These are phyloP conservation scores for Ophiothrix spiculata DNA, from an alignment of 35 echinoderm and acorn worm species.

Conservation along the genomic window DNA sequence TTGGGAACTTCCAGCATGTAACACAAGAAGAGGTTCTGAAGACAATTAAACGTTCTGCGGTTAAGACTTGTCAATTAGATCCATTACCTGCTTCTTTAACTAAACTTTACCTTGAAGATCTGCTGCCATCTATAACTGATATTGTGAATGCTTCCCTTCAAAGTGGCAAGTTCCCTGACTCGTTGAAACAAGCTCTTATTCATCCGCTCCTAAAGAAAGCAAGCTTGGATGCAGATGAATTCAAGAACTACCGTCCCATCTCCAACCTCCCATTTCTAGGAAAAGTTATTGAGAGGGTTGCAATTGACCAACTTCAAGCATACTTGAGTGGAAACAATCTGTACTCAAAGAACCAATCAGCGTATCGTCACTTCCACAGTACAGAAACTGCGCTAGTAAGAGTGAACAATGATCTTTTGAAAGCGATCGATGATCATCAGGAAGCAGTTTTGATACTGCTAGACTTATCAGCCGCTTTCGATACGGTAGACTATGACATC, in stretches of 20 bases:
- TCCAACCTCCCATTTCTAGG: background rate
- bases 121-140: background rate
- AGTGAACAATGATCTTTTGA: background rate
- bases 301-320: background rate
- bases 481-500: background rate
- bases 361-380: background rate
- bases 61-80: background rate
- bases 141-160: background rate
- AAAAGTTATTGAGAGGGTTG: background rate
- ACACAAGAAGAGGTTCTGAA: background rate
- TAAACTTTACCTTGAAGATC: background rate
- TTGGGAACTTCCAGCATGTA: background rate
- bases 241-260: background rate
- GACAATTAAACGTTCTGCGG: background rate
- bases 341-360: background rate
- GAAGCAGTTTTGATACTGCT: background rate
- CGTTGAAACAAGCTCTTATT: background rate
- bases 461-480: background rate
- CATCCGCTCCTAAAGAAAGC: background rate
- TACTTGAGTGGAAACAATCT: background rate
- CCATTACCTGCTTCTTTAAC: background rate
- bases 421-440: background rate
- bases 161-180: background rate
- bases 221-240: background rate
- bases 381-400: constrained; percentile 13